These are phyloP conservation scores for Monopterus albus DNA, from an alignment of 2,113 vertebrate species.

Conservation along the genomic window DNA sequence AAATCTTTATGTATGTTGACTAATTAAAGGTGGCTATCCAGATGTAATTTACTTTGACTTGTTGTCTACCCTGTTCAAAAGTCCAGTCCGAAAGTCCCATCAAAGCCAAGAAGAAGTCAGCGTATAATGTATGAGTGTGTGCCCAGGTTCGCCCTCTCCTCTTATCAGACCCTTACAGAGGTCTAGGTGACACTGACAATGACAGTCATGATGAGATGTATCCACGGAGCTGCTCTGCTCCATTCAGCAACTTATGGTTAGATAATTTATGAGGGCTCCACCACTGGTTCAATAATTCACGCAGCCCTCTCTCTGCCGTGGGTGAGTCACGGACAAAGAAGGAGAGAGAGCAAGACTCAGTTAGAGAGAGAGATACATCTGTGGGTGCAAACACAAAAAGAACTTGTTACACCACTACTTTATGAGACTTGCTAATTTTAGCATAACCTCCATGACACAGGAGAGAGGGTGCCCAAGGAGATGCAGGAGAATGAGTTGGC, in stretches of 20 bases:
- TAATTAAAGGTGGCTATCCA: neutral
- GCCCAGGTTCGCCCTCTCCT: neutral
- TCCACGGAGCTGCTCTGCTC: constrained; percentile 42
- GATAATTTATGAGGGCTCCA: constrained; percentile 81
- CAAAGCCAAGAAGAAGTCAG: neutral
- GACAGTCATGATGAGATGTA: constrained; percentile 29
- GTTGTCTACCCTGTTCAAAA: neutral
- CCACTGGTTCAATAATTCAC: constrained; percentile 80
- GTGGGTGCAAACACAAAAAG: constrained; percentile 45
- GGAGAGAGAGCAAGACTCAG: neutral
- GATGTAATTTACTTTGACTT: neutral
- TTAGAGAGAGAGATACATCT: constrained; percentile 20
- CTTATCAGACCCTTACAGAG: constrained; percentile 5
- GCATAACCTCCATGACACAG: constrained; percentile 51
- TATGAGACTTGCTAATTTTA: constrained; percentile 66
- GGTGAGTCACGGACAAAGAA: constrained; percentile 61
- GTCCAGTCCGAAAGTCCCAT: neutral
- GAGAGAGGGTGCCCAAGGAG: constrained; percentile 20
- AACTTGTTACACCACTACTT: constrained; percentile 56
- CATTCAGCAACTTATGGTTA: constrained; percentile 46
- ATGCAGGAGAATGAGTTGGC: constrained; percentile 32
- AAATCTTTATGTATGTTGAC: too few species aligned
- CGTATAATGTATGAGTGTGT: neutral
- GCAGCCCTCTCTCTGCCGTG: constrained; percentile 39
- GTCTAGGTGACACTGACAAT: constrained; percentile 22